Evolutionary conservation across 2,113 vertebrate species (phyloP), one percentile per base, ranked within the genome.

Genomic region (Ammodytes marinus): DNA sequence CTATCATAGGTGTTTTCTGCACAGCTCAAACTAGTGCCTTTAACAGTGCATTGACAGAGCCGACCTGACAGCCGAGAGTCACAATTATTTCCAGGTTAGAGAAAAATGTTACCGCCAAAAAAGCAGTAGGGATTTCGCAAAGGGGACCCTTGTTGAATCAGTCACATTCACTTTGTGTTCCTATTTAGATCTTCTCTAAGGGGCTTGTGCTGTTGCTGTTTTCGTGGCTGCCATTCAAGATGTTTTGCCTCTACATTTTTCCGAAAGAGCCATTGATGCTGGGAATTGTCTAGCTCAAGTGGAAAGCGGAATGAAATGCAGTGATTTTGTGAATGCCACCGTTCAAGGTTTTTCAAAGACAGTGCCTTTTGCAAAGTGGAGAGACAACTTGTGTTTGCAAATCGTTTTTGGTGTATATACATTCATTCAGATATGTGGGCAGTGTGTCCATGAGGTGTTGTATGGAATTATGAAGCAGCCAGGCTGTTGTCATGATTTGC

Each of bases 1-100:
- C 79, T 40, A 14, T 74, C 69, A 57, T 64, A 11, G 46, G 74
- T 72, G 45, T 76, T 85, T 78, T 60, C 19, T 19, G 15, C 54
- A 13, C 43, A 52, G 63, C 74, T 68, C 42, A 74, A 85, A 74
- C 74, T 43, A 57, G 49, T 27, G 68, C 69, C 86, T 76, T 60
- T 54, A 82, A 79, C 7, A 12, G 67, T 0, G 13, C 74, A 2
- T 46, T 59, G 58, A 68, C 66, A 37, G 77, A 83, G 69, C 12
- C 1, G 14, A 83, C 76, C 65, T 82, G 80, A 92, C 78, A 91
- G 84, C 79, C 59, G 45, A 79, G 84, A 86, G 79, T 66, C 76
- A 61, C 39, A 83, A 81, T 89, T 85, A 88, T 79, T 91, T 88
- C 69, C 83, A 87, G 70, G 79, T 88, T 84, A 69, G 47, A 73